Evolutionary conservation across 1,140 invertebrate species (phyloP).

Genomic region (Adoxophyes honmai): DNA sequence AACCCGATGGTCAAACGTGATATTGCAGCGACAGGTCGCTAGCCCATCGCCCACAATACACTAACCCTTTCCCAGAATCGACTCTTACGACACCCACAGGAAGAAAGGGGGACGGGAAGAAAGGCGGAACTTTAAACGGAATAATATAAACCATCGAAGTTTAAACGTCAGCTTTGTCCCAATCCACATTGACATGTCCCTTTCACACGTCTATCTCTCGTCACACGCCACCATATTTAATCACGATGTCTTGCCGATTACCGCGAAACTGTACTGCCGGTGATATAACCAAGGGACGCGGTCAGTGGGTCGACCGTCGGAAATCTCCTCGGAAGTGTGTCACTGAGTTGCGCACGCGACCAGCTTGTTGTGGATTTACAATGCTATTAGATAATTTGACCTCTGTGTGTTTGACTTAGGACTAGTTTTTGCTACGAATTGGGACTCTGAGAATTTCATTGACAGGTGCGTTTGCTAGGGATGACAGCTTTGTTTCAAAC

Average conservation of each 20-base stretch:
- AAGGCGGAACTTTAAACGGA: too few species aligned
- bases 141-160: too few species aligned
- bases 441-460: too few species aligned
- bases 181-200: not conserved
- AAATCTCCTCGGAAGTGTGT: conserved; percentile 46
- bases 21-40: too few species aligned
- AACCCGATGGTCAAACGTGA: too few species aligned
- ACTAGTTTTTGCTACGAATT: not conserved
- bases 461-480: too few species aligned
- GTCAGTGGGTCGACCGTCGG: conserved; percentile 23
- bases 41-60: too few species aligned
- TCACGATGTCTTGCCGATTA: not conserved
- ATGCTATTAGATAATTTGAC: conserved; percentile 50
- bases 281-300: conserved; percentile 13
- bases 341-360: conserved; percentile 35
- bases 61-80: too few species aligned
- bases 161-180: too few species aligned
- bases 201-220: not conserved
- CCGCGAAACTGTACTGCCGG: conserved; percentile 4
- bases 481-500: too few species aligned
- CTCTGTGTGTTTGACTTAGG: conserved; percentile 39
- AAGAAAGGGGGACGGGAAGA: too few species aligned
- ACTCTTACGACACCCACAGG: too few species aligned
- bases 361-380: conserved; percentile 16
- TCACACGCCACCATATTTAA: conserved; percentile 10